Percentiles rank a stretch among this genome's conserved stretches.
phyloP scores from a whole-genome alignment of 2,797 vertebrate genomes.

The Sebastes taczanowskii region DNA sequence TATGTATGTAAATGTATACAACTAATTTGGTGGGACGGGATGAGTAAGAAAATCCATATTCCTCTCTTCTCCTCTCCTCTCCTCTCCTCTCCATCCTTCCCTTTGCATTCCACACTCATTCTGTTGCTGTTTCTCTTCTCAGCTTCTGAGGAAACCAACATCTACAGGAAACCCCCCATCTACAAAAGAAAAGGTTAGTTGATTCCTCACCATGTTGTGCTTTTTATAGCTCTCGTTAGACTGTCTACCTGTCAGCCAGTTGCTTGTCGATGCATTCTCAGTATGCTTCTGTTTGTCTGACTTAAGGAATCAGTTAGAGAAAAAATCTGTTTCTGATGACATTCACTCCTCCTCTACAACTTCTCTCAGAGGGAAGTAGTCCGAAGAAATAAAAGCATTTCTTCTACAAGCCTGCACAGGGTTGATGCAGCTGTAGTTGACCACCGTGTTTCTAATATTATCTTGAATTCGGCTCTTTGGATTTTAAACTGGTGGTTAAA shows the following conservation, averaged over 20 bases:
- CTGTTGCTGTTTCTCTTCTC: conserved; percentile 51
- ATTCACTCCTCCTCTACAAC: neutral
- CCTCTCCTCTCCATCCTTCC: neutral
- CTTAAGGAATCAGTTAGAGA: neutral
- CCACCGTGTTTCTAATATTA: neutral
- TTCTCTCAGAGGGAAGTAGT: neutral
- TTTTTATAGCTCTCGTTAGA: neutral
- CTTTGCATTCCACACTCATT: conserved; percentile 2
- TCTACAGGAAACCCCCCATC: conserved; percentile 96
- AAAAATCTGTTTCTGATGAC: conserved; percentile 5
- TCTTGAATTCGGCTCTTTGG: neutral
- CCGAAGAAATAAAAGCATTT: neutral
- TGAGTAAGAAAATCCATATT: conserved; percentile 19
- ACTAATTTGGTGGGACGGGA: conserved; percentile 36
- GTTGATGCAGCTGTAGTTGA: neutral
- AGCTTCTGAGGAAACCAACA: conserved; percentile 92
- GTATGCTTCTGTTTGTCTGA: conserved; percentile 10
- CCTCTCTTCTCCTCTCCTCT: neutral
- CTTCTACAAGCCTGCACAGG: neutral
- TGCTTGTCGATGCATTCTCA: neutral
- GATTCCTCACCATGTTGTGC: neutral
- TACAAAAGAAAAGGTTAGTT: conserved; percentile 92
- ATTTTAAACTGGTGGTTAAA: neutral
- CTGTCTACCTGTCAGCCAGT: neutral
- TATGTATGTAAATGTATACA: conserved; percentile 30